A percentile compares a stretch with the other conserved stretches of the same genome.
phyloP scores from a whole-genome alignment of 2,113 vertebrate genomes.

The Felis catus region F.catus_Fca126_mat1.0 CM031416.1:147624501-147625000 shows the following conservation, averaged over 20 bases:
- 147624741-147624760: not conserved
- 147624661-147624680: not conserved
- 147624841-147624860: too few relatives aligned
- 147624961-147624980: not conserved
- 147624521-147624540: not conserved
- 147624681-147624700: not conserved
- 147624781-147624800: not conserved
- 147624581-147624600: not conserved
- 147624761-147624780: not conserved
- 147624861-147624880: not conserved
- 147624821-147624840: not conserved
- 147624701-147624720: not conserved
- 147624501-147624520: fast-evolving
- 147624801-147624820: not conserved
- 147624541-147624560: not conserved
- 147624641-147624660: not conserved
- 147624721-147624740: not conserved
- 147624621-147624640: not conserved
- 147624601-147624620: not conserved
- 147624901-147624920: not conserved
- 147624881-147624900: not conserved
- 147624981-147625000: not conserved
- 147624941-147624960: not conserved
- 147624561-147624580: too few relatives aligned
- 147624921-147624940: not conserved